phyloP scores from a whole-genome alignment of 2,797 vertebrate genomes.

The Podargus strigoides region DNA sequence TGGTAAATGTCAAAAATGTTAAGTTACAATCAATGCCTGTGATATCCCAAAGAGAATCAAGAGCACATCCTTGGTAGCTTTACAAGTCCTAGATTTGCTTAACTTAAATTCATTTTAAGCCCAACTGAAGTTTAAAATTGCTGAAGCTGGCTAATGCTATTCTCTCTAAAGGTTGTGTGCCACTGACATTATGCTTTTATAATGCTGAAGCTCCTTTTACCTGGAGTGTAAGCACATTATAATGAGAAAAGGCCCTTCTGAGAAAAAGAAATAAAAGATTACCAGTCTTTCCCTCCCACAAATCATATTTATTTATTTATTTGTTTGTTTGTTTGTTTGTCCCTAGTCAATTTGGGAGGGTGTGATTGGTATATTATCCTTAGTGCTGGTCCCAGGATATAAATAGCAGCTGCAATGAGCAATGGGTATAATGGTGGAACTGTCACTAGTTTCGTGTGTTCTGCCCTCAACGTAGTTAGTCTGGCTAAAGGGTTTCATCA shows the following conservation, averaged over 20 bases:
- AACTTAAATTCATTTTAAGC: background rate
- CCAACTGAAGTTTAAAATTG: background rate
- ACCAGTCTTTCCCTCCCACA: background rate
- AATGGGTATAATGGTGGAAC: background rate
- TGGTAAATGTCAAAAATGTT: conserved; percentile 18
- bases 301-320: background rate
- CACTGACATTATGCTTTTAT: background rate
- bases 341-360: background rate
- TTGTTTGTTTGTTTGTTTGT: no score
- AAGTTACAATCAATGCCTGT: conserved; percentile 31
- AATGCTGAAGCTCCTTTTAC: background rate
- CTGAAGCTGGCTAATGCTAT: background rate
- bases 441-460: background rate
- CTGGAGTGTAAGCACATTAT: background rate
- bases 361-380: background rate
- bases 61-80: conserved; percentile 9
- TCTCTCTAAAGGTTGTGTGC: background rate
- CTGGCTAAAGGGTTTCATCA: background rate
- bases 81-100: conserved; percentile 1
- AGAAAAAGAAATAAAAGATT: background rate
- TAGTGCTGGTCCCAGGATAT: background rate
- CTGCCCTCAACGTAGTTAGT: background rate
- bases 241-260: background rate
- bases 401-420: background rate
- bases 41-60: background rate